A percentile compares a stretch with the other conserved stretches of the same genome.
Conservation (phyloP, 2,113 vertebrate genomes). For the Urocitellus parryii region DNA sequence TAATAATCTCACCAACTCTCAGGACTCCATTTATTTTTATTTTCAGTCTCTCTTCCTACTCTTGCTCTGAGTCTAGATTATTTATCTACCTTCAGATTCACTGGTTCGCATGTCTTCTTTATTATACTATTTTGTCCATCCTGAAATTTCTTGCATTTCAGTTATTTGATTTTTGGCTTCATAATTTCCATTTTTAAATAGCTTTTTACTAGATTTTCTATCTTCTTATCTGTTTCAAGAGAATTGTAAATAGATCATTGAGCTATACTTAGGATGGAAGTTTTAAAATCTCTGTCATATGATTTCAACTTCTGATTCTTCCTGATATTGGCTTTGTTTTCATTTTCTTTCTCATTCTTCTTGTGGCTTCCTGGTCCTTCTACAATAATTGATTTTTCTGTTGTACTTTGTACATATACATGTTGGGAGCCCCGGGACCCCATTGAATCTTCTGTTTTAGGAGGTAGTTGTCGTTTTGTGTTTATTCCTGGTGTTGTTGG, state of each 20-base stretch:
- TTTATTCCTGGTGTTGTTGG: not conserved
- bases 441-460: too few species aligned
- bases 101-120: not conserved
- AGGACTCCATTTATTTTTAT: not conserved
- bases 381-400: not conserved
- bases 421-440: too few species aligned
- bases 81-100: not conserved
- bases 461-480: too few species aligned
- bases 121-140: not conserved
- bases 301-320: not conserved
- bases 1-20: not conserved
- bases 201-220: not conserved
- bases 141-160: not conserved
- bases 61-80: not conserved
- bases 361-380: not conserved
- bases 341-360: not conserved
- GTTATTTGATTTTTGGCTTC: not conserved
- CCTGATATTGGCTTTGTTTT: not conserved
- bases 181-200: not conserved
- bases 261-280: not conserved
- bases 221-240: not conserved
- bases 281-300: not conserved
- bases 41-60: not conserved
- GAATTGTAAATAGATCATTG: not conserved
- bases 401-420: not conserved